Base-by-base conservation (phyloP, 2,113 vertebrate species). In the Caranx melampygus region DNA sequence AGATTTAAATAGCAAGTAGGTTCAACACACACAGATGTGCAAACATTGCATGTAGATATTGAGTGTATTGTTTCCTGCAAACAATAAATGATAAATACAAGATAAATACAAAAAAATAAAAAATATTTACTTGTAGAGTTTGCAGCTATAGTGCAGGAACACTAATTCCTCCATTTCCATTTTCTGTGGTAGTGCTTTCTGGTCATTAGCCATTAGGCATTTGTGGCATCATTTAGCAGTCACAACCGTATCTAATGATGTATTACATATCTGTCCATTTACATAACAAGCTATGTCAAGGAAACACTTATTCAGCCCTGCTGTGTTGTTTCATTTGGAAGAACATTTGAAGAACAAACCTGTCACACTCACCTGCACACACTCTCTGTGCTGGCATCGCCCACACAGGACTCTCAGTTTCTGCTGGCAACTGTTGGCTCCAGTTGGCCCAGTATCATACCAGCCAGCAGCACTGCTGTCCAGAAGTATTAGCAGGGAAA, bases 1-100 rank as follows among this genome's bases (percentile, higher is more conserved):
- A 0, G 95, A 96, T 90, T 94, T 96, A 51, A 96, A 96, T 88
- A 92, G 93, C 93, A 90, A 95, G 97, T 98, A 83, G 13, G 78
- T 26, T 13, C 51, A 61, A 37, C 34, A 61, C 12, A 8, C 34
- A 61, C 42, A 42, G 16, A 58, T 26, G 44, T 18, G 34, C 40
- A 65, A 18, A 68, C 47, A 51, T 42, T 64, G 34, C 11, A 51
- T 52, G 31, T 3, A 49, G 9, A 42, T 62, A 40, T 37, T 42
- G 20, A n/a, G n/a, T 5, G n/a, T 26, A 14, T n/a, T 4, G 3
- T 35, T 44, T 40, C 18, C 18, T 61, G 0, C 18, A 62, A 62
- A 62, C 20, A 60, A 10, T 18, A 18, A 34, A 60, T 34, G 6
- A 11, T 55, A 26, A 12, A 54, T 12, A 54, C 21, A n/a, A 26